Base-by-base conservation (phyloP, 1,140 invertebrate species). In the Hesperophylax magnus region DNA sequence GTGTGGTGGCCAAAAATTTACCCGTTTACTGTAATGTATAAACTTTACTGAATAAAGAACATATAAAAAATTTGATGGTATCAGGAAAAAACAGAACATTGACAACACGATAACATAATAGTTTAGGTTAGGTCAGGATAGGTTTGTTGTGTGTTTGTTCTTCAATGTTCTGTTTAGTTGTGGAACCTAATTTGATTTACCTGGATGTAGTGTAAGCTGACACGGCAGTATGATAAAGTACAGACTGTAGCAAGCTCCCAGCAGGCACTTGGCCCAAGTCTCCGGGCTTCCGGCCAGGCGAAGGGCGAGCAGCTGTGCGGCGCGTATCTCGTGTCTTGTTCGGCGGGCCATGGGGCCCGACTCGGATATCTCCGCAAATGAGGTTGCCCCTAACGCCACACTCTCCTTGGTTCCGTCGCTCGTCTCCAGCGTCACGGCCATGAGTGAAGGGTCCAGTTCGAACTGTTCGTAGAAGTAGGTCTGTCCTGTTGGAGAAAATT, bases 161-260 rank as follows among this genome's bases (percentile, higher is more conserved):
- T n/a, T n/a, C n/a, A n/a, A n/a, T n/a, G n/a, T n/a, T 27, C 2
- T 27, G 27, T 27, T 27, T 5, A 27, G 5, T 27, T 2, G 5
- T 27, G 27, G 27, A 27, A 27, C 27, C 27, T 27, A 27, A 47
- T 47, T 47, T 47, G 39, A 72, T 20, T 52, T 76, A 11, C 88
- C 89, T 0, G 88, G 85, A 17, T 85, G 84, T 15, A 90, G 82
- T 82, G 85, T 86, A 20, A 90, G 81, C 0, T 89, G 86, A 69
- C 96, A 94, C 11, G 97, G 96, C 81, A 99, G 91, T 86, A 98
- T 95, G 84, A 99, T 94, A 89, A 99, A 99, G 94, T 99, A 99
- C n/a, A 99, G 91, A 78, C 98, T 98, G 87, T 96, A 96, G 86
- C 96, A 97, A 7, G 96, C 96, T 22, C 94, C 94, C 9, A 97